Base-by-base conservation (phyloP, 2,113 vertebrate genomes). In the Megaleporinus macrocephalus region DNA sequence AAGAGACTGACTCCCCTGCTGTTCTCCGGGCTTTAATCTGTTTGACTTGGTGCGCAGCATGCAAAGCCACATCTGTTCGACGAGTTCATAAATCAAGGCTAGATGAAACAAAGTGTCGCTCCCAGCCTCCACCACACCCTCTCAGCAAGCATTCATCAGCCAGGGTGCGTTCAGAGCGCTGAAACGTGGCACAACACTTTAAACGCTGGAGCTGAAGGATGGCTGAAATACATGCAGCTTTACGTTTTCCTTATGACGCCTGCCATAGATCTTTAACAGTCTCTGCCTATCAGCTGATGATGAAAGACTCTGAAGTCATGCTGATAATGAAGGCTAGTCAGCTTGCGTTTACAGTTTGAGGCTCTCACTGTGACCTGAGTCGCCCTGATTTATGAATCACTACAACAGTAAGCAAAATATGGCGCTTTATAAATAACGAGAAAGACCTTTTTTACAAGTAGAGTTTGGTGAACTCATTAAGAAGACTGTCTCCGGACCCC, bases 81-180 rank as follows among this genome's bases (percentile, higher is more conserved):
- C 6, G 16, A 53, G 33, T 62, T 68, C 83, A 84, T 61, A 84
- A 77, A 81, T 81, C 79, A 84, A 68, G 59, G 22, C 22, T 12
- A 66, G 62, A 76, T 22, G 74, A 81, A 59, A 78, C 76, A 62
- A 81, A 74, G 29, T 5, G 41, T 80, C 79, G 49, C 73, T 80
- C 59, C 79, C 62, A 70, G 53, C 44, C 55, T 36, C 74, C 49
- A 62, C 33, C 84, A 85, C 84, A 82, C 84, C 79, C 79, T 78
- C 41, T 69, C 66, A 18, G 70, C 69, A 84, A 41, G 72, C 51
- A 26, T 55, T 73, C 66, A 22, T 74, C 79, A 69, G 53, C 75
- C n/a, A 41, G 29, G 71, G 79, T 78, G 79, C 53, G 70, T 77
- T 77, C 74, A 77, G 57, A 73, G 66, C 70, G 24, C 53, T 36